A percentile compares a stretch with the other conserved stretches of the same genome.
These are phyloP conservation scores for Polypterus bichir DNA, from an alignment of 2,113 vertebrate species.

Conservation along the genomic window DNA sequence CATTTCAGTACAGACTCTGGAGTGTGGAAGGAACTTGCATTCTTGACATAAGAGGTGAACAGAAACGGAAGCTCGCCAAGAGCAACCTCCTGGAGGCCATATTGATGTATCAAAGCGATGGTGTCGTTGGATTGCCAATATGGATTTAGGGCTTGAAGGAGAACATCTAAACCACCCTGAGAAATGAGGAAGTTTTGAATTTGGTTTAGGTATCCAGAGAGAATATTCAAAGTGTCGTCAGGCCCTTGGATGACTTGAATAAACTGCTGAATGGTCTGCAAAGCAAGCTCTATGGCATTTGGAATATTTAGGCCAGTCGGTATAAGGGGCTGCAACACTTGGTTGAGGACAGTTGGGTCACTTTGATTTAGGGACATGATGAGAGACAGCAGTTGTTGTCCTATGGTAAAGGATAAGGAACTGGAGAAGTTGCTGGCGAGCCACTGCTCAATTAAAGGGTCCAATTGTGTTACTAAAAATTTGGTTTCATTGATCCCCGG, in stretches of 20 bases:
- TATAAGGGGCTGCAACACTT: constrained; percentile 25
- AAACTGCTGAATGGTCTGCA: constrained; percentile 31
- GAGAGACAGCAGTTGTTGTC: constrained; percentile 29
- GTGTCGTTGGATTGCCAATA: constrained; percentile 12
- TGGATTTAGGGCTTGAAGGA: constrained; percentile 16
- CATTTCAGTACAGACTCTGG: constrained; percentile 23
- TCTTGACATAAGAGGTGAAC: constrained; percentile 24
- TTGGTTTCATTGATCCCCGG: constrained; percentile 25
- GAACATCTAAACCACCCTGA: constrained; percentile 17
- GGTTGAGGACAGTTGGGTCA: constrained; percentile 18
- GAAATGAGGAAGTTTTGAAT: constrained; percentile 32
- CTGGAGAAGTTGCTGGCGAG: constrained; percentile 34
- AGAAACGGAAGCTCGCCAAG: constrained; percentile 31
- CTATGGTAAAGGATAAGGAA: constrained; percentile 32
- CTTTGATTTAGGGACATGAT: constrained; percentile 26
- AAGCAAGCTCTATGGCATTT: constrained; percentile 27
- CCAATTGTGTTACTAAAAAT: constrained; percentile 29
- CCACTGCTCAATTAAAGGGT: constrained; percentile 25
- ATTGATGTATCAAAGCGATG: constrained; percentile 18
- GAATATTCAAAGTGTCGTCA: constrained; percentile 25
- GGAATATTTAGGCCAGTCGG: constrained; percentile 32
- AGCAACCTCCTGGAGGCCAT: constrained; percentile 19
- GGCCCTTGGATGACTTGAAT: constrained; percentile 24
- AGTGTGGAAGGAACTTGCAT: constrained; percentile 22
- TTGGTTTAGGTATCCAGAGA: constrained; percentile 32